Conservation (phyloP, 1,140 invertebrate genomes). For the Atopsyche davidsoni region DNA sequence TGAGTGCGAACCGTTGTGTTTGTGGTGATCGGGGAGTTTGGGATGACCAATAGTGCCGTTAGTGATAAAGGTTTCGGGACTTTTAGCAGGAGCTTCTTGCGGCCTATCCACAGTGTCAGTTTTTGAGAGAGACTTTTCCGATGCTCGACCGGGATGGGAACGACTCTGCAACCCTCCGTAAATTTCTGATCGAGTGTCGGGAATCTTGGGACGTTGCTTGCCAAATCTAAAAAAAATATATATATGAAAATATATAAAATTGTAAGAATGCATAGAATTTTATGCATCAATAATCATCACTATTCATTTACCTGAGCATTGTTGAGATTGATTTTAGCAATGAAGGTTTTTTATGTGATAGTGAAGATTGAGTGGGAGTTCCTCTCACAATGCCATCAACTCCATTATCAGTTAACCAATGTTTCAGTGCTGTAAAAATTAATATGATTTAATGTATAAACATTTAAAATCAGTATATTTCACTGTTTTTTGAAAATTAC, state of each 20-base stretch:
- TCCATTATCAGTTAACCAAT: constrained; percentile 47
- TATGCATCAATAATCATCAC: constrained; percentile 25
- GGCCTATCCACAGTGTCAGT: constrained; percentile 34
- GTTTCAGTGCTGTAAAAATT: constrained; percentile 40
- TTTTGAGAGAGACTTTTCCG: constrained; percentile 42
- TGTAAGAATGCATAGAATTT: constrained; percentile 41
- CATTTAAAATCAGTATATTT: background rate
- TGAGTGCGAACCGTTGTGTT: constrained; percentile 36
- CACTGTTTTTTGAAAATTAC: background rate
- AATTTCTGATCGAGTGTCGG: constrained; percentile 38
- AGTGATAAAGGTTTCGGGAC: constrained; percentile 26
- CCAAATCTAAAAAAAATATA: constrained; percentile 54
- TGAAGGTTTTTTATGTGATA: constrained; percentile 46
- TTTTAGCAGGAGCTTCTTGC: constrained; percentile 31
- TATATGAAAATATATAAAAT: constrained; percentile 37
- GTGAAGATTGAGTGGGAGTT: constrained; percentile 45
- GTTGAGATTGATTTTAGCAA: constrained; percentile 42
- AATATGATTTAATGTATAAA: background rate
- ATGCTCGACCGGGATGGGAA: constrained; percentile 43
- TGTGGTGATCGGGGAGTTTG: constrained; percentile 31
- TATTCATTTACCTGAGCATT: constrained; percentile 42
- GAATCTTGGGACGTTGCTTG: constrained; percentile 56
- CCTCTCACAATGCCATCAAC: constrained; percentile 43
- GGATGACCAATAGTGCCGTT: constrained; percentile 32
- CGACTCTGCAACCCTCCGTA: constrained; percentile 42